Base-by-base conservation (phyloP, 2,797 vertebrate genomes). In the Pagetopsis macropterus region DNA sequence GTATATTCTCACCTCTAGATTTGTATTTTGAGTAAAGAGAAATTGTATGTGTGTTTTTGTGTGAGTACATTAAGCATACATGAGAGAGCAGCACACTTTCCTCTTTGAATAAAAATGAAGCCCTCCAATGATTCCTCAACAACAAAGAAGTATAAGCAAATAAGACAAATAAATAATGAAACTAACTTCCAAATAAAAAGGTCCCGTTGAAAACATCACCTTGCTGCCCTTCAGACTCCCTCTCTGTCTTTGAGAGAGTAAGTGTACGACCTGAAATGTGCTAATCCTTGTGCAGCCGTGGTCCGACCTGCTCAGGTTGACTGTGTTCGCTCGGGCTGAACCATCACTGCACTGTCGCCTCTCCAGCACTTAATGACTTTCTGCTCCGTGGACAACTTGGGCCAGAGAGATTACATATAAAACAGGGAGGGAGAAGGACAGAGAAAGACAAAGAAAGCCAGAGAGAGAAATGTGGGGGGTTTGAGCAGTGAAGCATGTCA, bases 361-460 rank as follows among this genome's bases (percentile, higher is more conserved):
- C 83, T 83, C 84, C 82, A 84, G 63, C 84, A 83, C 79, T 89
- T 93, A 92, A 93, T 93, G 90, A 92, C 91, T 92, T 92, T 93
- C 84, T 91, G 84, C 87, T 90, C 79, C 4, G 49, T 78, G 84
- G 85, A 91, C 86, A 91, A 90, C 85, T 89, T 75, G 69, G 75
- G 79, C 72, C 65, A 77, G 19, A 66, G 76, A 90, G 86, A 92
- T 93, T 91, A 91, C 84, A 89, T 82, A 77, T 78, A 82, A 84
- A 81, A 82, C 52, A 84, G 71, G 62, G 43, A 70, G 41, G 40
- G 68, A 70, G 55, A 66, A 68, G 63, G 57, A 73, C 51, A 68
- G 65, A 78, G 65, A 64, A 62, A 75, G 72, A 84, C 66, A 87
- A 72, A 84, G 72, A 73, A 51, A 31, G 27, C 40, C 51, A 13